phyloP scores from a whole-genome alignment of 2,113 vertebrate species.

The Aramus guarauna region DNA sequence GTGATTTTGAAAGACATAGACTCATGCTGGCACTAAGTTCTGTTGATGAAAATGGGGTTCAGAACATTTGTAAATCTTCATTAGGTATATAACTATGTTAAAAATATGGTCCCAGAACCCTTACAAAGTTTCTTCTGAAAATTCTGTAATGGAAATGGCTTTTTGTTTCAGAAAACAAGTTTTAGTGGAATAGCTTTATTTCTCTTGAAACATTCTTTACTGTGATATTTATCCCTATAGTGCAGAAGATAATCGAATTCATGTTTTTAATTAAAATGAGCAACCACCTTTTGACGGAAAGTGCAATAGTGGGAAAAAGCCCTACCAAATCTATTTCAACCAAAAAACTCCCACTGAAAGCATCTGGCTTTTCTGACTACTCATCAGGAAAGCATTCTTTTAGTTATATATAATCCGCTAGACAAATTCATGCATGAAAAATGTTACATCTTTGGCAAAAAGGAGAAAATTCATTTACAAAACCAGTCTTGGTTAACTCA shows the following conservation, averaged over 20 bases:
- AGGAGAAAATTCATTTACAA: not conserved
- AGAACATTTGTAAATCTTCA: not conserved
- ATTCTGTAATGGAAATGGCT: not conserved
- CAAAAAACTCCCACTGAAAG: not conserved
- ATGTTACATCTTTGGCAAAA: not conserved
- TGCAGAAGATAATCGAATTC: not conserved
- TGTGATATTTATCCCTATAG: not conserved
- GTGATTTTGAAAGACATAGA: not conserved
- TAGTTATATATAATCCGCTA: not conserved
- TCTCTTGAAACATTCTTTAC: not conserved
- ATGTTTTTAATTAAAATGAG: constrained; percentile 5
- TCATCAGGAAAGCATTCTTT: not conserved
- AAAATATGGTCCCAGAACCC: not conserved
- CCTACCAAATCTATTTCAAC: not conserved
- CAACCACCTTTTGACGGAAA: not conserved
- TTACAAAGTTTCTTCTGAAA: not conserved
- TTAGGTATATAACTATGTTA: not conserved
- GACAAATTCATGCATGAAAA: not conserved
- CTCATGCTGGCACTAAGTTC: not conserved
- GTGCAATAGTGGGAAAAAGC: not conserved
- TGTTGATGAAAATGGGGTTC: not conserved
- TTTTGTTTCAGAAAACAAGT: not conserved
- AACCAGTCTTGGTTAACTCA: not conserved
- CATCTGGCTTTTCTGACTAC: not conserved
- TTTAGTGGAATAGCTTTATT: not conserved